A percentile compares a stretch with the other conserved stretches of the same genome.
Evolutionary conservation across 2,113 vertebrate genomes (phyloP).

Genomic region (Rhinolophus sinicus): DNA sequence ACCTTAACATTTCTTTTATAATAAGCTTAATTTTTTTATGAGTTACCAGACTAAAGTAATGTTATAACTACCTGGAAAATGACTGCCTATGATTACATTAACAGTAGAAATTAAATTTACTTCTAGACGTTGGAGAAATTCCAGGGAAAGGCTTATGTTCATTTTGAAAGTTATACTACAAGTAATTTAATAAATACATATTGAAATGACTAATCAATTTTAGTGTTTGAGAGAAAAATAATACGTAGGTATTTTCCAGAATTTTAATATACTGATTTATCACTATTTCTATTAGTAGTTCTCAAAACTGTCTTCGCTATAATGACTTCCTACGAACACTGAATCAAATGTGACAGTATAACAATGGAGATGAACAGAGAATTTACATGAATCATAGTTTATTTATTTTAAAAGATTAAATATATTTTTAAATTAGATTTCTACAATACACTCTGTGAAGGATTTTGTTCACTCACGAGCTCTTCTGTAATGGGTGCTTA

Average conservation of each 20-base stretch:
- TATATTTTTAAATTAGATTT: neutral
- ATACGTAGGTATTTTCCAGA: neutral
- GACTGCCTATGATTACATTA: constrained; percentile 63
- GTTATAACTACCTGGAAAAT: constrained; percentile 53
- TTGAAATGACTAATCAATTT: constrained; percentile 50
- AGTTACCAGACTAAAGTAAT: constrained; percentile 50
- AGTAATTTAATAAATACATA: constrained; percentile 57
- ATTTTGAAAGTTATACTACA: constrained; percentile 35
- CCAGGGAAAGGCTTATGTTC: constrained; percentile 37
- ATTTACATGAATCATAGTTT: neutral
- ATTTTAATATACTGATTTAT: constrained; percentile 11
- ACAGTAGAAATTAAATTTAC: constrained; percentile 57
- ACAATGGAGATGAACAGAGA: neutral
- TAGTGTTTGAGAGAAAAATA: constrained; percentile 28
- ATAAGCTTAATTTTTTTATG: constrained; percentile 30
- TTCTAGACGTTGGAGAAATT: constrained; percentile 51
- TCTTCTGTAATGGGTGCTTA: neutral
- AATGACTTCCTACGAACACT: constrained; percentile 12
- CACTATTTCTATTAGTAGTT: neutral
- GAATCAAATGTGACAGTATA: neutral
- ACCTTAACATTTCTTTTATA: neutral
- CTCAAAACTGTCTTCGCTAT: neutral
- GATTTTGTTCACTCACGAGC: neutral
- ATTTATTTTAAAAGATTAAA: constrained; percentile 27
- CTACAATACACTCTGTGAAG: neutral